Evolutionary conservation across 1,140 invertebrate genomes (phyloP).

Genomic region (Berghia stephanieae): DNA sequence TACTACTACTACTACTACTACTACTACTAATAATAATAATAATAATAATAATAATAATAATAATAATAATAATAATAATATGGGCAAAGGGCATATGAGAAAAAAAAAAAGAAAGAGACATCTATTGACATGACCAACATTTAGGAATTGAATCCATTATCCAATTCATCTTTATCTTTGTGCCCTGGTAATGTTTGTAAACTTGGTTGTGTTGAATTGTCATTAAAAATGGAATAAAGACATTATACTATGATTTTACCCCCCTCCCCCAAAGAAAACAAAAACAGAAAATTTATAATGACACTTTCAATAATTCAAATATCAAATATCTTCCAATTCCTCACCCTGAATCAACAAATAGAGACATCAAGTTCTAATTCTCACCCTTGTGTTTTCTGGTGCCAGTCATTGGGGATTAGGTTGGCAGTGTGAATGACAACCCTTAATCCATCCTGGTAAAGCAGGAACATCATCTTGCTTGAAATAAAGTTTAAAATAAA

Average conservation of each 20-base stretch:
- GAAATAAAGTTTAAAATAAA: constrained; percentile 44
- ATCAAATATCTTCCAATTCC: no score
- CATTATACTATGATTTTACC: neutral
- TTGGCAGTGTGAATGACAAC: constrained; percentile 93
- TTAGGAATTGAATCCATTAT: neutral
- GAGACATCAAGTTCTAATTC: neutral
- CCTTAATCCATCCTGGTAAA: constrained; percentile 82
- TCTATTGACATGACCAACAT: neutral
- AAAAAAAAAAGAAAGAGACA: neutral
- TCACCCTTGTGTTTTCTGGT: constrained; percentile 91
- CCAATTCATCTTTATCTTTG: neutral
- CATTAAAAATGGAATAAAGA: neutral
- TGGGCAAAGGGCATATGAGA: neutral
- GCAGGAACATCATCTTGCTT: constrained; percentile 88
- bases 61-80: neutral
- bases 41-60: constrained; percentile 4
- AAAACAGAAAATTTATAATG: neutral
- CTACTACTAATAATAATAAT: no score
- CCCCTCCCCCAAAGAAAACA: neutral
- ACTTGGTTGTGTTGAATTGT: neutral
- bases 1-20: neutral
- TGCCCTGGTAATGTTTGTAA: neutral
- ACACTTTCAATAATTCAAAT: no score
- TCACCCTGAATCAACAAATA: neutral
- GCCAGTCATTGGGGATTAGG: constrained; percentile 89